Percentiles rank a stretch among this genome's conserved stretches.
phyloP scores from a whole-genome alignment of 2,113 vertebrate genomes.

The Oreotragus oreotragus region DNA sequence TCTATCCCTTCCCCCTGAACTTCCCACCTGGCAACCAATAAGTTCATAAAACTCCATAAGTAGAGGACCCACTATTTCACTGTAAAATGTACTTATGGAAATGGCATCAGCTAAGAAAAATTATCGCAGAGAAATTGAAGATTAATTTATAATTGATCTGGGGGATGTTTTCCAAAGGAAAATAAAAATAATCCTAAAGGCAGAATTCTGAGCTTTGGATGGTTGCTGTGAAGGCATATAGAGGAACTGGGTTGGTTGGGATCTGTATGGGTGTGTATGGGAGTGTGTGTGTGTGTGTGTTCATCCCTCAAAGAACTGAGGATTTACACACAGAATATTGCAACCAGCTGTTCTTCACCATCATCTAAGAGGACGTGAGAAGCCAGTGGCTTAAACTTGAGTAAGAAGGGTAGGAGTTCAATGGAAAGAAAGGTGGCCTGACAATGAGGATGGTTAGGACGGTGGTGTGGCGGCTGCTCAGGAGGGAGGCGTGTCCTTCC shows the following conservation, averaged over 20 bases:
- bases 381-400: neutral
- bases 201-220: neutral
- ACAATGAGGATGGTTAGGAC: neutral
- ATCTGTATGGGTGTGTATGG: neutral
- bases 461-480: neutral
- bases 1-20: neutral
- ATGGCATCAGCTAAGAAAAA: neutral
- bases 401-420: neutral
- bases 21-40: neutral
- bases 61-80: neutral
- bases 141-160: neutral
- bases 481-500: fast-evolving
- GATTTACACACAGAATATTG: neutral
- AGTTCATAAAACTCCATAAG: neutral
- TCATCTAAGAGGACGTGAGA: neutral
- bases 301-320: neutral
- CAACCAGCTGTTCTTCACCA: neutral
- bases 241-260: neutral
- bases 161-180: neutral
- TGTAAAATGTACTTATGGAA: neutral
- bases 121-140: neutral
- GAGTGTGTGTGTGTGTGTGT: neutral
- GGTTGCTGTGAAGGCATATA: neutral
- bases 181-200: neutral
- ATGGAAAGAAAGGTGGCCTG: neutral